These are phyloP conservation scores for Leptodirus hochenwartii DNA, from an alignment of 2,888 invertebrate genomes.

Conservation along the genomic window DNA sequence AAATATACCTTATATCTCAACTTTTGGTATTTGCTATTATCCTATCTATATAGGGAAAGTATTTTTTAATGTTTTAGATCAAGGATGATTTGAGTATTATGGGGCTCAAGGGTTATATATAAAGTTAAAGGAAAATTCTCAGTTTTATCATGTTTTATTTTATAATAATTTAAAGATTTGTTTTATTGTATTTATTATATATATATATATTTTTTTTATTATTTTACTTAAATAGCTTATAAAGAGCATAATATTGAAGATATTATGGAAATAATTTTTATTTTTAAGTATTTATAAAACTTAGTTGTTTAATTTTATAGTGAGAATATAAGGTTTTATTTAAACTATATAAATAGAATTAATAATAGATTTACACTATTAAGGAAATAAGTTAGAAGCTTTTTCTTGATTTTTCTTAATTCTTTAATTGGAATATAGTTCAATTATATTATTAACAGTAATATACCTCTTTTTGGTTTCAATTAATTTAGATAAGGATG, in stretches of 20 bases:
- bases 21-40: conserved; percentile 25
- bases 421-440: conserved; percentile 38
- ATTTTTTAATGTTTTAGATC: conserved; percentile 27
- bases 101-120: conserved; percentile 16
- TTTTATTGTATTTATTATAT: conserved; percentile 9
- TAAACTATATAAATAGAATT: conserved; percentile 45
- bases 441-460: conserved; percentile 47
- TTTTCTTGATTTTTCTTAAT: conserved; percentile 28
- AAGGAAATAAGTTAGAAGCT: conserved; percentile 44
- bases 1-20: conserved; percentile 29
- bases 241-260: conserved; percentile 30
- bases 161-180: conserved; percentile 8
- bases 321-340: conserved; percentile 47
- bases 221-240: conserved; percentile 26
- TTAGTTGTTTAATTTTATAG: conserved; percentile 35
- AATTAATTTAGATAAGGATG: conserved; percentile 30
- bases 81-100: conserved; percentile 16
- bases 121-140: conserved; percentile 26
- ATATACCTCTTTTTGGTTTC: conserved; percentile 37
- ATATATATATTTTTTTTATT: conserved; percentile 13
- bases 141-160: conserved; percentile 10
- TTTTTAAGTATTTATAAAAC: conserved; percentile 21
- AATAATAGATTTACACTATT: conserved; percentile 28
- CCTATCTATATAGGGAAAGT: conserved; percentile 27
- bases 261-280: conserved; percentile 22